These are phyloP conservation scores for Harpalus rufipes DNA, from an alignment of 2,888 invertebrate genomes.

Conservation along the genomic window DNA sequence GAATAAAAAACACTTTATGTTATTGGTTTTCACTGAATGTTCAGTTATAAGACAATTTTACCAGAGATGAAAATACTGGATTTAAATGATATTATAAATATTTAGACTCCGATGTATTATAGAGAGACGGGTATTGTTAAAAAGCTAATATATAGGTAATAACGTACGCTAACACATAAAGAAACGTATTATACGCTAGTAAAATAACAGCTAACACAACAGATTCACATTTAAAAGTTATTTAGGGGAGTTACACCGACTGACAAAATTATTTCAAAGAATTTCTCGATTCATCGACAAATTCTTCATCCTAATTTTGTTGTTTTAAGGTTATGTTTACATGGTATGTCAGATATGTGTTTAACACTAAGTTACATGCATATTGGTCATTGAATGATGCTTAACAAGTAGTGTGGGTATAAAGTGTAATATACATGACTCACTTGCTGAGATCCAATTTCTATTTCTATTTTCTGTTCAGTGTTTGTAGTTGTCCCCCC, in stretches of 20 bases:
- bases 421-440: neutral
- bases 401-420: constrained; percentile 16
- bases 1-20: too few species aligned
- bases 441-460: constrained; percentile 26
- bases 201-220: constrained; percentile 38
- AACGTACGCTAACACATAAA: constrained; percentile 37
- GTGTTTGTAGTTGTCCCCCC: constrained; percentile 49
- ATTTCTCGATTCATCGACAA: too few species aligned
- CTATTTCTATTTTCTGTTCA: constrained; percentile 11
- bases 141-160: constrained; percentile 50
- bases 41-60: neutral
- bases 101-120: neutral
- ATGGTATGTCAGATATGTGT: constrained; percentile 1
- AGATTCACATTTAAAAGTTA: constrained; percentile 37
- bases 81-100: neutral
- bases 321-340: neutral
- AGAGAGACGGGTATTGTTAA: constrained; percentile 5
- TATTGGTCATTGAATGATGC: neutral
- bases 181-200: constrained; percentile 36
- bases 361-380: constrained; percentile 1
- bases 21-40: too few species aligned
- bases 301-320: too few species aligned
- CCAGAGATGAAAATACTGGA: neutral
- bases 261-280: too few species aligned
- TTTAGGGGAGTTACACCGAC: too few species aligned